Evolutionary conservation across 2,888 invertebrate genomes (phyloP).

Genomic region (Limnephilus marmoratus): DNA sequence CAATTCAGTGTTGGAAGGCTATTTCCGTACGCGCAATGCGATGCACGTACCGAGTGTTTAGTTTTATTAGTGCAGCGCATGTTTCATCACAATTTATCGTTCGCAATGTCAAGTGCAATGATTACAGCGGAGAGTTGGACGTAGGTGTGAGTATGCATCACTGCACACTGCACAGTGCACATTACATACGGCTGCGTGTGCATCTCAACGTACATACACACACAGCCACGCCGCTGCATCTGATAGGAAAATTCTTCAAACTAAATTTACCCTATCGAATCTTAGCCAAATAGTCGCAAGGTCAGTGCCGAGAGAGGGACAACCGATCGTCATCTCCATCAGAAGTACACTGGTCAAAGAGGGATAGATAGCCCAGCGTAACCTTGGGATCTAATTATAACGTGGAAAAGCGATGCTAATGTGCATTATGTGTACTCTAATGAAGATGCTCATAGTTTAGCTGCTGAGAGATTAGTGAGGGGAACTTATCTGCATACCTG

Average conservation of each 20-base stretch:
- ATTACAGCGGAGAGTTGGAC: slow-evolving; percentile 29
- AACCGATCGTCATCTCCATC: background rate
- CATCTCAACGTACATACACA: background rate
- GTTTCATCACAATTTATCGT: slow-evolving; percentile 47
- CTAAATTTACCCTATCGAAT: slow-evolving; percentile 63
- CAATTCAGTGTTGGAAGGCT: background rate
- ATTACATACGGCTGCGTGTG: background rate
- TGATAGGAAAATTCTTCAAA: slow-evolving; percentile 58
- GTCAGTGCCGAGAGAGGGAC: slow-evolving; percentile 54
- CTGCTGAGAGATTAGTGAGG: background rate
- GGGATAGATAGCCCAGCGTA: slow-evolving; percentile 49
- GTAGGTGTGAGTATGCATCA: slow-evolving; percentile 3
- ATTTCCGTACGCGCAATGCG: background rate
- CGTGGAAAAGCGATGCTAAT: slow-evolving; percentile 45
- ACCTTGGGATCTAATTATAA: slow-evolving; percentile 61
- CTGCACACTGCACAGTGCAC: background rate
- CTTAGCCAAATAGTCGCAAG: slow-evolving; percentile 66
- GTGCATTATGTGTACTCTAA: slow-evolving; percentile 47
- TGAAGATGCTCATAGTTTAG: background rate
- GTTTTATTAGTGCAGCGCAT: slow-evolving; percentile 11
- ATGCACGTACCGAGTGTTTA: background rate
- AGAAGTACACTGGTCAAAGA: slow-evolving; percentile 20
- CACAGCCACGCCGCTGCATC: slow-evolving; percentile 20
- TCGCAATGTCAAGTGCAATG: slow-evolving; percentile 59
- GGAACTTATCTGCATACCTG: background rate